Evolutionary conservation across 35 echinoderm and acorn worm species (phyloP), one percentile per base, ranked within the genome.

Genomic region (Hemicentrotus pulcherrimus): DNA sequence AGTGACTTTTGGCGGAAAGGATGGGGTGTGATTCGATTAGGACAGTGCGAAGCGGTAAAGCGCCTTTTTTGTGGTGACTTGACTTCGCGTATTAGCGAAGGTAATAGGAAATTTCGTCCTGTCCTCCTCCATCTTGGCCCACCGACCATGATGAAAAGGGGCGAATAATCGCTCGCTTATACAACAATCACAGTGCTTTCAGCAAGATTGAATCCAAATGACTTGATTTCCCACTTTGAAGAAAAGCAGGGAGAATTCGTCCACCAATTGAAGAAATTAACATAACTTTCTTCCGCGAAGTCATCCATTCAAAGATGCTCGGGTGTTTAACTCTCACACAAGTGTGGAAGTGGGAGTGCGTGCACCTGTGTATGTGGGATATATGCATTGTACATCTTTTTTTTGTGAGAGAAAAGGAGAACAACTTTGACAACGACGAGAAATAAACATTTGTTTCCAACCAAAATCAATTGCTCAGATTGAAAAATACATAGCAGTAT

Each of bases 151-250:
- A 78, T 78, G 65, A 78, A 78, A 78, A 78, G 65, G 28, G 24
- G 65, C 65, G 19, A 78, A 28, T 78, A 78, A 78, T 78, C 65
- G 65, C 65, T 78, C 65, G 65, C 65, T 78, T 78, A 78, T 78
- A 78, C 65, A 78, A 78, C 65, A 78, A 78, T 78, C 65, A 78
- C 65, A n/a, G 65, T 78, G 65, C 65, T 78, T 78, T 78, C 65
- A 78, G 65, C 65, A 78, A 78, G 65, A 78, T 78, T 78, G 65
- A 78, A 78, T 78, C 65, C 65, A 6, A 41, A n/a, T 78, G 65
- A 78, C 65, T 78, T 78, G 65, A 78, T 78, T 78, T 78, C 65
- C 65, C 19, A 78, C 65, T 78, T 78, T 78, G 65, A n/a, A 28
- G 65, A 7, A 78, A 78, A 78, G 65, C 65, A 78, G 22, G 6